phyloP scores from a whole-genome alignment of 2,797 vertebrate genomes.

The Neoniphon sammara region DNA sequence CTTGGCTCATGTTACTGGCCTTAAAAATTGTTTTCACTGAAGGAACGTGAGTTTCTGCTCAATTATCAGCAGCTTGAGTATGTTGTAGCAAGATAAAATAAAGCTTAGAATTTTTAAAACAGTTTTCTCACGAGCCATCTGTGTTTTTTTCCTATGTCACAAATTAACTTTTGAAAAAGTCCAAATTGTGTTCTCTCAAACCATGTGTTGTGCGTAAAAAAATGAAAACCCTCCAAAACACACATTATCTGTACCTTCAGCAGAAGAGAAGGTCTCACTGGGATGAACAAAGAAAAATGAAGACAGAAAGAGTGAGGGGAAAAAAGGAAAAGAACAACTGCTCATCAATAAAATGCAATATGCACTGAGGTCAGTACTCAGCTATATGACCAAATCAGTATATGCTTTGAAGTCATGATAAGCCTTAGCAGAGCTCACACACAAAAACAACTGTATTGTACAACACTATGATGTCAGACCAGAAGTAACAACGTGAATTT shows the following conservation, averaged over 20 bases:
- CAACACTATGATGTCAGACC: conserved; percentile 2
- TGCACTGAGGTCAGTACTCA: neutral
- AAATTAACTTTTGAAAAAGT: neutral
- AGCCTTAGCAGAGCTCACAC: neutral
- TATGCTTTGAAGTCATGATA: neutral
- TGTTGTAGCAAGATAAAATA: conserved; percentile 56
- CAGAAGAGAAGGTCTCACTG: neutral
- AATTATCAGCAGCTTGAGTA: conserved; percentile 28
- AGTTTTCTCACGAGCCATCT: neutral
- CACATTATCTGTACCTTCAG: conserved; percentile 26
- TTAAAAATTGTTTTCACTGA: conserved; percentile 19
- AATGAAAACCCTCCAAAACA: neutral
- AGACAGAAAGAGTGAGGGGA: too few relatives aligned
- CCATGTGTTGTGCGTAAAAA: too few relatives aligned
- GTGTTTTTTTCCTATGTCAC: neutral
- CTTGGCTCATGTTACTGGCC: conserved; percentile 23
- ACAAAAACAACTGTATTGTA: neutral
- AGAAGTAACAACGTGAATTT: neutral
- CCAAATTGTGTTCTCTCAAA: neutral
- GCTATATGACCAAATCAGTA: neutral
- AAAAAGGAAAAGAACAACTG: too few relatives aligned
- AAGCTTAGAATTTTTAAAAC: conserved; percentile 38
- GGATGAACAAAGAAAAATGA: too few relatives aligned
- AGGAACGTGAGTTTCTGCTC: conserved; percentile 27
- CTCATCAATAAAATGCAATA: too few relatives aligned